phyloP scores from a whole-genome alignment of 2,888 invertebrate species.

The Oscheius myriophilus region DNA sequence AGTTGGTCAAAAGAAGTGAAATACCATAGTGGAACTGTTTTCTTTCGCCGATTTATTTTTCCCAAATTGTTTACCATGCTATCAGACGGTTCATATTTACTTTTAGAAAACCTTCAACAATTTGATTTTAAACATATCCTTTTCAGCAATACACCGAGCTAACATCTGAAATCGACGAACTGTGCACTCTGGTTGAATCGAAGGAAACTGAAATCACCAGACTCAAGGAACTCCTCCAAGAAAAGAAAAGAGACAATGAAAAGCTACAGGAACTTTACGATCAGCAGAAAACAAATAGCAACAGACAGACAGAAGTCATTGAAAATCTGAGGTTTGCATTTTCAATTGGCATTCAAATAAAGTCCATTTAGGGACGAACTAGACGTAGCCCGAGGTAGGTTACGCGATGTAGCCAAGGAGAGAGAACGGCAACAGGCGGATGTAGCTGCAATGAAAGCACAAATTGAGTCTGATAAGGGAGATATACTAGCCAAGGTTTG shows the following conservation, averaged over 20 bases:
- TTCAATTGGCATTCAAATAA: neutral
- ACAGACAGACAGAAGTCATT: conserved; percentile 47
- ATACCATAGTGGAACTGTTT: no score
- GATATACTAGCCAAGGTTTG: conserved; percentile 36
- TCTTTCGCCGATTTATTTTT: no score
- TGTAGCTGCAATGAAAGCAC: conserved; percentile 23
- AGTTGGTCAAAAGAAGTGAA: no score
- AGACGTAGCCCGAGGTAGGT: conserved; percentile 33
- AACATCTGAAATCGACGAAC: conserved; percentile 50
- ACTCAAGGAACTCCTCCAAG: conserved; percentile 39
- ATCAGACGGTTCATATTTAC: no score
- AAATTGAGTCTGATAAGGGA: conserved; percentile 40
- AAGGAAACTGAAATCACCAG: conserved; percentile 44
- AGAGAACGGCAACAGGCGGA: conserved; percentile 20
- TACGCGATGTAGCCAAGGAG: conserved; percentile 15
- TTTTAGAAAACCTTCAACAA: no score
- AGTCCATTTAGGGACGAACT: conserved; percentile 38
- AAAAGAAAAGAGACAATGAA: conserved; percentile 25
- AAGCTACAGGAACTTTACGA: conserved; percentile 42
- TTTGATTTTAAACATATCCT: no score
- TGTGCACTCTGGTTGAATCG: conserved; percentile 40
- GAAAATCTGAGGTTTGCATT: conserved; percentile 38
- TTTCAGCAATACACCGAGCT: conserved; percentile 56
- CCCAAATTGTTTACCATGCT: no score
- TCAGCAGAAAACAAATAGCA: conserved; percentile 30